Conservation (phyloP, 2,888 invertebrate genomes). For the Furcula furcula region DNA sequence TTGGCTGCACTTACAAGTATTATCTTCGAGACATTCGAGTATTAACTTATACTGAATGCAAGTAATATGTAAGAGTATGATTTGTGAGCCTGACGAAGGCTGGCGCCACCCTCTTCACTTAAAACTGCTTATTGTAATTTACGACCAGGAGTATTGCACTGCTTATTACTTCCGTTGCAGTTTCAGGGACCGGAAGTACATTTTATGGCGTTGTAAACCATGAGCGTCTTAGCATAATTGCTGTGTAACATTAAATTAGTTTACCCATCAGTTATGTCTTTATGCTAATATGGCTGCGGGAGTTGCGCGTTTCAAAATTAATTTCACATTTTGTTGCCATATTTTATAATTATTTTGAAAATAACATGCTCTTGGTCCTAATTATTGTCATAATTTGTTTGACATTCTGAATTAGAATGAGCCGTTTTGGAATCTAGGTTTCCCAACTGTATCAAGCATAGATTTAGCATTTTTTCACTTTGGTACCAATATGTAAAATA, state of each 20-base stretch:
- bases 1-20: too few species aligned
- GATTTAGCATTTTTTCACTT: too few species aligned
- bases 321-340: slow-evolving; percentile 33
- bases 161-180: slow-evolving; percentile 77
- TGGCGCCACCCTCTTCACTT: slow-evolving; percentile 53
- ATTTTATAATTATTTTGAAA: slow-evolving; percentile 19
- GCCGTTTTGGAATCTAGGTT: too few species aligned
- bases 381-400: neutral
- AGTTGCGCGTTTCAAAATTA: slow-evolving; percentile 36
- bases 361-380: too few species aligned
- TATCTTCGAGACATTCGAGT: too few species aligned
- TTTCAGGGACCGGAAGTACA: slow-evolving; percentile 70
- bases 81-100: slow-evolving; percentile 33
- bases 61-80: slow-evolving; percentile 24
- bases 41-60: too few species aligned
- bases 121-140: slow-evolving; percentile 79
- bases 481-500: too few species aligned
- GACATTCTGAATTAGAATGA: neutral
- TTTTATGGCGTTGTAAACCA: slow-evolving; percentile 77
- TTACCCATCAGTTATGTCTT: slow-evolving; percentile 72
- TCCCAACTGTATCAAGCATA: too few species aligned
- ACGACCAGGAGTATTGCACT: slow-evolving; percentile 71
- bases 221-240: slow-evolving; percentile 77
- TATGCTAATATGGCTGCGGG: slow-evolving; percentile 59
- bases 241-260: slow-evolving; percentile 75